Evolutionary conservation across 2,888 invertebrate genomes (phyloP), one percentile per base, ranked within the genome.

Genomic region (Microctonus brassicae): DNA sequence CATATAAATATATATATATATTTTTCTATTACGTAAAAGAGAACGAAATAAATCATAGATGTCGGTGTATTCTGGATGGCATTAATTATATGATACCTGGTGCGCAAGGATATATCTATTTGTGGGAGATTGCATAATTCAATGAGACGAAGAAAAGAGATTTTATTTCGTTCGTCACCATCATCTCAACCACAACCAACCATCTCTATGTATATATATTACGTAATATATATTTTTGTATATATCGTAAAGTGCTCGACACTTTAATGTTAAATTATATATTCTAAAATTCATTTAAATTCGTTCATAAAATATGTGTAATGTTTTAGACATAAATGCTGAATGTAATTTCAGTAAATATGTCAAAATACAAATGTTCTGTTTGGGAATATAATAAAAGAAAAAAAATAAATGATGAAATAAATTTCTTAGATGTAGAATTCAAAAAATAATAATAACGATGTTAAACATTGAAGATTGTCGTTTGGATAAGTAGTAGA

Each of bases 31-130:
- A 64, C 62, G 64, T 64, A 68, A 71, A 65, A 39, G 64, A 66
- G 66, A 52, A 71, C 61, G 47, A 69, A 61, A 73, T 71, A 65
- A 73, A 71, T 73, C 68, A 65, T 57, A 71, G 68, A 68, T 29
- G 63, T 61, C 58, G 36, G 52, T 60, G 66, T 70, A 60, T 26
- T 55, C 60, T 60, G 55, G 65, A 71, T 71, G 64, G 66, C 53
- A 69, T 73, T 72, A 69, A 72, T 74, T 74, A 66, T 72, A 62
- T 58, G 63, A 55, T 63, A 9, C 58, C 33, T 61, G 62, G 63
- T 26, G 26, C 42, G 57, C 57, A 57, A 57, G 55, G 52, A 69
- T 55, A 69, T 72, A 33, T 58, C 17, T 29, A 29, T 58, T 55
- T 68, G 64, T 52, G 22, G 10, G 66, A 39, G 34, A 53, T 73